Evolutionary conservation across 1,140 invertebrate genomes (phyloP).

Genomic region (Ooceraea biroi): DNA sequence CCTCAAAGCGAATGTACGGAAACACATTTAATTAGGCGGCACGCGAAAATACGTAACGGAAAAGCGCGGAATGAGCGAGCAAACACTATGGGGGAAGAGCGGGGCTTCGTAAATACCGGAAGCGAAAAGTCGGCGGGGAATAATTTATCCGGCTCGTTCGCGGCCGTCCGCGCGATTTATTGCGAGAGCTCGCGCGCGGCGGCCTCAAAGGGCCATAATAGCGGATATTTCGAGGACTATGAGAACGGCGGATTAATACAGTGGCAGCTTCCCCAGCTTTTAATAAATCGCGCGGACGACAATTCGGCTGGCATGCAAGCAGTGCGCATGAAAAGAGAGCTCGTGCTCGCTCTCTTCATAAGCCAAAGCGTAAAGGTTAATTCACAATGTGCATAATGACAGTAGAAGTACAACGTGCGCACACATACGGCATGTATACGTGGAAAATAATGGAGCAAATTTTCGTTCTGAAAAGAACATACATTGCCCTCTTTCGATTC

Average conservation of each 20-base stretch:
- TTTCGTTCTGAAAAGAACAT: not conserved
- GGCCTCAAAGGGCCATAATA: constrained; percentile 54
- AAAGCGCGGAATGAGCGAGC: constrained; percentile 50
- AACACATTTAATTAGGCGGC: constrained; percentile 60
- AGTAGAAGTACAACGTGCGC: not conserved
- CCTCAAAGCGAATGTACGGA: constrained; percentile 49
- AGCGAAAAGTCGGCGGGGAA: constrained; percentile 56
- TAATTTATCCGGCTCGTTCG: constrained; percentile 55
- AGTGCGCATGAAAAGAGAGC: constrained; percentile 23
- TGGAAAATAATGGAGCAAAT: not conserved
- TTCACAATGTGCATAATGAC: constrained; percentile 17
- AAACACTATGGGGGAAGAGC: constrained; percentile 24
- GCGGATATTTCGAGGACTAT: constrained; percentile 58
- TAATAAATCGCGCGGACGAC: constrained; percentile 53
- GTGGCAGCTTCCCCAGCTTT: constrained; percentile 46
- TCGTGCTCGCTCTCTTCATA: constrained; percentile 26
- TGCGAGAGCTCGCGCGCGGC: constrained; percentile 40
- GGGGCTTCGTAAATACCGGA: constrained; percentile 54
- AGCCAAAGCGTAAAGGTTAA: constrained; percentile 24
- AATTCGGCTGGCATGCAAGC: constrained; percentile 18
- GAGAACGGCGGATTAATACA: constrained; percentile 62
- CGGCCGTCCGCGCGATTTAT: constrained; percentile 45
- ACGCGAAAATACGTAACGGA: constrained; percentile 53
- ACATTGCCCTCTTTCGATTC: no score
- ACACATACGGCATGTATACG: not conserved